Evolutionary conservation across 2,113 vertebrate genomes (phyloP), one percentile per base, ranked within the genome.

Genomic region (Nycticryphes semicollaris): DNA sequence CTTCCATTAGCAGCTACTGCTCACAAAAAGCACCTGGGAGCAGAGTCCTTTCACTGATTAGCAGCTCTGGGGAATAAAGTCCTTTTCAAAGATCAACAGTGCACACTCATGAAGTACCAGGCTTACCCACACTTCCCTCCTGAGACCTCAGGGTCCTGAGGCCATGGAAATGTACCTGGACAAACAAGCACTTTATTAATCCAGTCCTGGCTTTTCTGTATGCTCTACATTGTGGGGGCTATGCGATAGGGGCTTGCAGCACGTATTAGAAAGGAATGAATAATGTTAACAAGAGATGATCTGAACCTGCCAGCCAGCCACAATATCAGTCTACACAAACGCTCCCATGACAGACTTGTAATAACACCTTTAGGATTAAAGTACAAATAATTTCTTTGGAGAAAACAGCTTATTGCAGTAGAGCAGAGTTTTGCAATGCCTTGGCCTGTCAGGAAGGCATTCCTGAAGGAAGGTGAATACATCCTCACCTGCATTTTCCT

Each of bases 11-110:
- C 81, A 89, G 66, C 75, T 11, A 51, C 74, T 74, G 84, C 73
- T 91, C 66, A 94, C 87, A 95, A 92, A 89, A 96, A 86, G 84
- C 87, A 77, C 74, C 80, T 92, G 70, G 78, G 84, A 97, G 92
- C 94, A 91, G 94, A 96, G 96, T 95, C 62, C 94, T 94, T 78
- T 76, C 87, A 76, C 80, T 94, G 95, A 96, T 95, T 79, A 96
- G 89, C 74, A 60, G 74, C 94, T 81, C 92, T 70, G 28, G 75
- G 63, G 87, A 97, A 87, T 94, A 93, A 97, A 96, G 92, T 94
- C 84, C 89, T 87, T 96, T 94, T 17, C 37, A 95, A 88, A 94
- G 78, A 94, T 35, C 92, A 96, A 68, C 89, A 89, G 41, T 66
- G 57, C 80, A 48, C 20, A 62, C 77, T 81, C 74, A 92, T 51